phyloP scores from a whole-genome alignment of 2,797 vertebrate genomes.

The Pangasius krempfi region DNA sequence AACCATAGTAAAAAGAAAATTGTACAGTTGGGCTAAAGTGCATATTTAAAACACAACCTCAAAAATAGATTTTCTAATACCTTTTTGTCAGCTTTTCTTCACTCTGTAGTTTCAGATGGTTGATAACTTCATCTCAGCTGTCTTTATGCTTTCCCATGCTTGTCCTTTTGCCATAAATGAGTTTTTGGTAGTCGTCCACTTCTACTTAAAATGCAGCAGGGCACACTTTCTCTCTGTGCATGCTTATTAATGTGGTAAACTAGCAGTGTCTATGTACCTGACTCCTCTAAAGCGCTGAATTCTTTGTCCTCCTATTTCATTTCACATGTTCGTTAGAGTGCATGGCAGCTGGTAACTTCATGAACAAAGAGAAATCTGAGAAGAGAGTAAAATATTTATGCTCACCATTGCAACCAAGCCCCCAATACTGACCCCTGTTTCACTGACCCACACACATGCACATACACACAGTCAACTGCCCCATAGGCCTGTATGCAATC shows the following conservation, averaged over 20 bases:
- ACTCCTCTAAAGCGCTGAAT: slow-evolving; percentile 3
- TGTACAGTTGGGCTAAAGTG: background rate
- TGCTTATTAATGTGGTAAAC: slow-evolving; percentile 22
- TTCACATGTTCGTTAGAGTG: slow-evolving; percentile 54
- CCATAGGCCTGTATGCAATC: background rate
- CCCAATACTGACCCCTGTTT: slow-evolving; percentile 59
- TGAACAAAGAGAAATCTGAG: slow-evolving; percentile 76
- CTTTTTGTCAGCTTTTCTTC: background rate
- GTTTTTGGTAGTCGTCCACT: background rate
- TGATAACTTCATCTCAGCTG: background rate
- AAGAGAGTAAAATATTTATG: slow-evolving; percentile 75
- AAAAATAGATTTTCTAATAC: background rate
- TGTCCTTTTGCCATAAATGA: background rate
- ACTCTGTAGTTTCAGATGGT: background rate
- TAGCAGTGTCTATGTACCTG: background rate
- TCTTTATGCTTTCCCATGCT: background rate
- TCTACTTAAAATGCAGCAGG: slow-evolving; percentile 2
- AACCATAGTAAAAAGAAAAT: background rate
- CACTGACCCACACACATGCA: background rate
- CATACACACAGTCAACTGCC: slow-evolving; percentile 3
- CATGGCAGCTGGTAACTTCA: slow-evolving; percentile 56
- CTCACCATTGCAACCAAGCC: slow-evolving; percentile 63
- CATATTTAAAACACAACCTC: background rate
- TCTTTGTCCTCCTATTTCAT: slow-evolving; percentile 29
- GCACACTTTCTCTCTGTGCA: background rate